phyloP scores from a whole-genome alignment of 2,888 invertebrate genomes.

The Leptinotarsa peninsularis region DNA sequence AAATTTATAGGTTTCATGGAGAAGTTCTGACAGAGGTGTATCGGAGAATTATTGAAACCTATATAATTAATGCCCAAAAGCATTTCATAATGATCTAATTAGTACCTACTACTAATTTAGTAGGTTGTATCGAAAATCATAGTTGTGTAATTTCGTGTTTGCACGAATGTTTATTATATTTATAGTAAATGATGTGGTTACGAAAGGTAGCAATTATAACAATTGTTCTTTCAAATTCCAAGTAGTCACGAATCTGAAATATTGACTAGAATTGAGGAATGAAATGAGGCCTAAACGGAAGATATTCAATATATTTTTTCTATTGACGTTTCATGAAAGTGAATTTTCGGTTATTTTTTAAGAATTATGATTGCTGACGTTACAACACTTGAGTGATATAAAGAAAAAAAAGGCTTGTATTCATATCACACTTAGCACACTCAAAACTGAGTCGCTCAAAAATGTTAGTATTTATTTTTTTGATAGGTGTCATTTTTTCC shows the following conservation, averaged over 20 bases:
- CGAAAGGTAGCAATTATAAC: not conserved
- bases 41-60: not conserved
- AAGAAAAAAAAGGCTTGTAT: too few species aligned
- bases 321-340: too few species aligned
- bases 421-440: too few species aligned
- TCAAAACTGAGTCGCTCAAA: too few species aligned
- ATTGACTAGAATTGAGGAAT: not conserved
- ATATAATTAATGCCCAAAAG: not conserved
- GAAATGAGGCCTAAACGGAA: not conserved
- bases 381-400: too few species aligned
- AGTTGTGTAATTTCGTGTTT: not conserved
- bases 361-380: too few species aligned
- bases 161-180: not conserved
- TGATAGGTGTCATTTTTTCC: too few species aligned
- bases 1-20: not conserved
- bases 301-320: not conserved
- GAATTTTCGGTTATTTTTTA: too few species aligned
- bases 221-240: not conserved
- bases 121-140: not conserved
- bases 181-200: not conserved
- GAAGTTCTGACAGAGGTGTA: not conserved
- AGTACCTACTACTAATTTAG: not conserved
- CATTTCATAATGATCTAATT: constrained; percentile 11
- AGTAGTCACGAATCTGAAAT: not conserved
- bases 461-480: too few species aligned